Percentiles rank a stretch among this genome's conserved stretches.
These are phyloP conservation scores for Phaonia tiefii DNA, from an alignment of 2,888 invertebrate genomes.

Conservation along the genomic window DNA sequence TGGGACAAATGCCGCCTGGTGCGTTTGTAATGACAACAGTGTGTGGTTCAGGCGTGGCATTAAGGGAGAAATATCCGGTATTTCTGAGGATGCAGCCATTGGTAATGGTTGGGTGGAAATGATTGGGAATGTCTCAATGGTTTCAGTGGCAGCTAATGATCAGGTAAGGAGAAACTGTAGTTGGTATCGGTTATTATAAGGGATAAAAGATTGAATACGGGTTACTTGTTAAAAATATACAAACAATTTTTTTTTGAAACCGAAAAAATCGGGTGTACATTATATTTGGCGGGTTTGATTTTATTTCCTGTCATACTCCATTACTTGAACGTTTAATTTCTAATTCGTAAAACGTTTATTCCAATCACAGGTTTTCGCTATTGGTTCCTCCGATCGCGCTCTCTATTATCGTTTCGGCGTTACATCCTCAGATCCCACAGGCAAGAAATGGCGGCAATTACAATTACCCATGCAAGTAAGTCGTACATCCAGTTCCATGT, in stretches of 20 bases:
- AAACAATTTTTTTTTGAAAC: no score
- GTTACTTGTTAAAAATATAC: no score
- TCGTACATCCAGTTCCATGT: constrained; percentile 90
- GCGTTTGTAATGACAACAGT: constrained; percentile 89
- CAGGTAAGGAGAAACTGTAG: constrained; percentile 84
- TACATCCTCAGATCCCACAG: constrained; percentile 88
- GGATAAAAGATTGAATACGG: no score
- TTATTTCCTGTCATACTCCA: no score
- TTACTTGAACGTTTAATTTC: neutral
- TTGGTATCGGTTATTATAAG: neutral
- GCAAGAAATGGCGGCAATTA: constrained; percentile 92
- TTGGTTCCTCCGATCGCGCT: constrained; percentile 90
- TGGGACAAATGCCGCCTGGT: constrained; percentile 89
- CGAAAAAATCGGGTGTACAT: no score
- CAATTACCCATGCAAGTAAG: constrained; percentile 91
- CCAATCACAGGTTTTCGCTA: constrained; percentile 85
- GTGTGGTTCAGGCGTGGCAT: constrained; percentile 93
- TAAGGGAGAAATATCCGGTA: constrained; percentile 86
- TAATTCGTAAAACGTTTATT: no score
- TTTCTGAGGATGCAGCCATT: constrained; percentile 88
- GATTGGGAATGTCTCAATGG: constrained; percentile 90
- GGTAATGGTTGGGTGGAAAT: constrained; percentile 95
- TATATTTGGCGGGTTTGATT: no score
- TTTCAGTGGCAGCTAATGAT: constrained; percentile 93
- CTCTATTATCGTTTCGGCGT: constrained; percentile 91